These are phyloP conservation scores for Heliocidaris erythrogramma DNA, from an alignment of 35 echinoderm and acorn worm genomes.

Conservation along the genomic window DNA sequence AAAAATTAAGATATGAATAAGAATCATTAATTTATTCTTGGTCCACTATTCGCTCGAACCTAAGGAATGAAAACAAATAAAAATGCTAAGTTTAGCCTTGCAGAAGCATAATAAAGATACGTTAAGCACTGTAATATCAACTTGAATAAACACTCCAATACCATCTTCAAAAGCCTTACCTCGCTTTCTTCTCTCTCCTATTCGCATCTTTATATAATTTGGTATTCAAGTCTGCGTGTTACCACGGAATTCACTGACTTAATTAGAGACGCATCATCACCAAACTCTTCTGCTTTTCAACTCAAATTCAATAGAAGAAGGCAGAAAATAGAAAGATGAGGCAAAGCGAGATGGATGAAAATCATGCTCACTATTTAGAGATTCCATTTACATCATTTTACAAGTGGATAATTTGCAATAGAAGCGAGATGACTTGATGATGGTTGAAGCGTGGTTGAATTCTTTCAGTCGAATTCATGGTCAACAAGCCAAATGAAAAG, in stretches of 20 bases:
- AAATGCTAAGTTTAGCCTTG: not conserved
- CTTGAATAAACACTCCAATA: not conserved
- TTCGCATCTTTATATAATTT: not conserved
- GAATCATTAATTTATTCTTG: no score
- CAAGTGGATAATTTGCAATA: slow-evolving; percentile 12
- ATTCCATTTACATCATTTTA: slow-evolving; percentile 13
- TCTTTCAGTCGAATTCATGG: not conserved
- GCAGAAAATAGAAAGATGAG: not conserved
- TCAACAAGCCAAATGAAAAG: not conserved
- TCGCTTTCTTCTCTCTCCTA: not conserved
- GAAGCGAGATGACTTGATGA: not conserved
- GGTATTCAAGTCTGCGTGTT: not conserved
- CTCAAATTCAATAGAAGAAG: not conserved
- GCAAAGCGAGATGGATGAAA: not conserved
- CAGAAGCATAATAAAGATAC: not conserved
- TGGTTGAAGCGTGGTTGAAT: not conserved
- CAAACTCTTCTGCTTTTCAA: not conserved
- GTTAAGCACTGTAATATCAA: not conserved
- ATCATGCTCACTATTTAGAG: not conserved
- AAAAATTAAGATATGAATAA: no score
- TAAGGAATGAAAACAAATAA: not conserved
- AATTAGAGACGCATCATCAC: not conserved
- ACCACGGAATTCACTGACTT: slow-evolving; percentile 8
- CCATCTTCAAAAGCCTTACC: not conserved
- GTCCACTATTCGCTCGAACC: no score